These are phyloP conservation scores for Anomalospiza imberbis DNA, from an alignment of 2,797 vertebrate genomes.

Conservation along the genomic window DNA sequence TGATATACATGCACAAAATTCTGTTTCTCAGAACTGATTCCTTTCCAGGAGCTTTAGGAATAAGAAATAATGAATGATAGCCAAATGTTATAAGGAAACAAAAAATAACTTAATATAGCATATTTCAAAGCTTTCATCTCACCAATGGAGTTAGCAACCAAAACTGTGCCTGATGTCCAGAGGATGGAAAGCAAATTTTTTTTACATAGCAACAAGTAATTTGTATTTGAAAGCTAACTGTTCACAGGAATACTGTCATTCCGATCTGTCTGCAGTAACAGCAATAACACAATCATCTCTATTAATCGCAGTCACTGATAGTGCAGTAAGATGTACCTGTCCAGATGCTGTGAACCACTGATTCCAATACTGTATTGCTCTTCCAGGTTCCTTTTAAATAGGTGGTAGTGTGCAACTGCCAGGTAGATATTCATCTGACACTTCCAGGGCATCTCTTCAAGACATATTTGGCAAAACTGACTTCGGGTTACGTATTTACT, in stretches of 20 bases:
- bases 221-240: neutral
- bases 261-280: neutral
- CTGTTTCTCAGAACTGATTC: neutral
- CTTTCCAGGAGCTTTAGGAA: neutral
- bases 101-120: neutral
- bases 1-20: neutral
- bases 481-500: constrained; percentile 61
- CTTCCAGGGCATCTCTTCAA: constrained; percentile 85
- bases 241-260: neutral
- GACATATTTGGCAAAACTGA: constrained; percentile 71
- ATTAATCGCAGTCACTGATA: neutral
- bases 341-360: neutral
- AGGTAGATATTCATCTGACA: constrained; percentile 83
- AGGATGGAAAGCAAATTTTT: neutral
- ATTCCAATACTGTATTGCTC: constrained; percentile 46
- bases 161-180: neutral
- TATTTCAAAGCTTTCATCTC: neutral
- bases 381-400: constrained; percentile 75
- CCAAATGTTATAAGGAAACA: neutral
- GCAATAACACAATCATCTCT: neutral
- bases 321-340: constrained; percentile 75
- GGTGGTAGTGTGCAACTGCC: constrained; percentile 76
- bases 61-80: neutral
- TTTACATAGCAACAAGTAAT: neutral
- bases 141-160: neutral